Evolutionary conservation across 2,888 invertebrate species (phyloP).

Genomic region (Amblyjoppa proteus): DNA sequence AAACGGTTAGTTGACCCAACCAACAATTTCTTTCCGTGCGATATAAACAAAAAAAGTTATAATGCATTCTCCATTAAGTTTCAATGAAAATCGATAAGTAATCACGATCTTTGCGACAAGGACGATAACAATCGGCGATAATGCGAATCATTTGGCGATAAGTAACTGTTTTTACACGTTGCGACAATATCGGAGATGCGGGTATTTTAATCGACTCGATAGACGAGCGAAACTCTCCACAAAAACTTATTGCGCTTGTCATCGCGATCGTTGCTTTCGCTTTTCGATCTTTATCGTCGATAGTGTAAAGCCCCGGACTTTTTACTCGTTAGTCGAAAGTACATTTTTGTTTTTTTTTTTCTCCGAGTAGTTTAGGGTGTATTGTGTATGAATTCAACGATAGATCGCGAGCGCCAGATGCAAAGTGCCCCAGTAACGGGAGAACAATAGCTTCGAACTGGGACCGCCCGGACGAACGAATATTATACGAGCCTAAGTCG

Average conservation of each 20-base stretch:
- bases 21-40: too few relatives aligned
- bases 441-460: constrained; percentile 44
- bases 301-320: neutral
- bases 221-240: constrained; percentile 15
- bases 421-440: neutral
- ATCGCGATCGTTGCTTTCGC: constrained; percentile 69
- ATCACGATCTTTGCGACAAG: too few relatives aligned
- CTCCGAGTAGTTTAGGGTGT: constrained; percentile 38
- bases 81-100: neutral
- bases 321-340: constrained; percentile 38
- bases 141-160: too few relatives aligned
- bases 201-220: constrained; percentile 28
- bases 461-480: constrained; percentile 13
- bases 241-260: constrained; percentile 57
- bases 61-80: neutral
- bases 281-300: constrained; percentile 53
- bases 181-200: neutral
- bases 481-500: constrained; percentile 27
- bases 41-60: constrained; percentile 15
- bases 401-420: neutral
- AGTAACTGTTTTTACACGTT: neutral
- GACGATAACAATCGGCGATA: too few relatives aligned
- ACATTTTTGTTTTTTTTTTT: constrained; percentile 50
- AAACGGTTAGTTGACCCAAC: too few relatives aligned
- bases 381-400: constrained; percentile 42